A percentile compares a stretch with the other conserved stretches of the same genome.
Conservation (phyloP, 2,888 invertebrate species). For the Steinernema scapterisci region DNA sequence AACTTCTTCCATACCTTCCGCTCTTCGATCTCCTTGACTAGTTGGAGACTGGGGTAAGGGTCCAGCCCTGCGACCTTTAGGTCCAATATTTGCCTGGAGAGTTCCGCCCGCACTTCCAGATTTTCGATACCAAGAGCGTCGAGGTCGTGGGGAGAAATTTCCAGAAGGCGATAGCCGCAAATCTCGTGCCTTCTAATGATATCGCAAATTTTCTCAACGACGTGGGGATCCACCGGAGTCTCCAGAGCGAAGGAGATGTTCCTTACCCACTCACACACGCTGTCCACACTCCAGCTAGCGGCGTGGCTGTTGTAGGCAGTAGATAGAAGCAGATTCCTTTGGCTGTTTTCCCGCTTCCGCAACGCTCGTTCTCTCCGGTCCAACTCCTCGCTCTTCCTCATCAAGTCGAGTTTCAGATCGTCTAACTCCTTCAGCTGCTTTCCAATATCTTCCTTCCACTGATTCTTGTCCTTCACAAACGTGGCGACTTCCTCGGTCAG, state of each 20-base stretch:
- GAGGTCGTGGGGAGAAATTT: constrained; percentile 56
- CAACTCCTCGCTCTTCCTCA: constrained; percentile 52
- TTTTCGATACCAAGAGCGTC: constrained; percentile 53
- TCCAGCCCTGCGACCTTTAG: neutral
- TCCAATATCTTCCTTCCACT: constrained; percentile 56
- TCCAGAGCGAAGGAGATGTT: constrained; percentile 34
- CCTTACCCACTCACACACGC: constrained; percentile 55
- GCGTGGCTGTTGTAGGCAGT: constrained; percentile 45
- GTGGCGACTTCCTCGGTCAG: constrained; percentile 51
- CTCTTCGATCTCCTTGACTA: constrained; percentile 43
- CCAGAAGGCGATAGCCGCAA: constrained; percentile 53
- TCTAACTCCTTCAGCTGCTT: constrained; percentile 52
- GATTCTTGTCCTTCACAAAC: constrained; percentile 49
- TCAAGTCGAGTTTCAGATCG: constrained; percentile 50
- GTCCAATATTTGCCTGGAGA: constrained; percentile 42
- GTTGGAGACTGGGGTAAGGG: constrained; percentile 19
- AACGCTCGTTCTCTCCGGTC: constrained; percentile 52
- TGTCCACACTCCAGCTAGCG: constrained; percentile 55
- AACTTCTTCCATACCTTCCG: neutral
- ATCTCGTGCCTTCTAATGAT: constrained; percentile 54
- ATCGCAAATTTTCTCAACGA: constrained; percentile 48
- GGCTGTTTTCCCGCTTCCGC: constrained; percentile 46
- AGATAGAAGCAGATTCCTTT: constrained; percentile 43
- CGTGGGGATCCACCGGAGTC: constrained; percentile 17
- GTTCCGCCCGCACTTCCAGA: constrained; percentile 40